Conservation (phyloP, 2,113 vertebrate species). For the Misgurnus mizolepis region DNA sequence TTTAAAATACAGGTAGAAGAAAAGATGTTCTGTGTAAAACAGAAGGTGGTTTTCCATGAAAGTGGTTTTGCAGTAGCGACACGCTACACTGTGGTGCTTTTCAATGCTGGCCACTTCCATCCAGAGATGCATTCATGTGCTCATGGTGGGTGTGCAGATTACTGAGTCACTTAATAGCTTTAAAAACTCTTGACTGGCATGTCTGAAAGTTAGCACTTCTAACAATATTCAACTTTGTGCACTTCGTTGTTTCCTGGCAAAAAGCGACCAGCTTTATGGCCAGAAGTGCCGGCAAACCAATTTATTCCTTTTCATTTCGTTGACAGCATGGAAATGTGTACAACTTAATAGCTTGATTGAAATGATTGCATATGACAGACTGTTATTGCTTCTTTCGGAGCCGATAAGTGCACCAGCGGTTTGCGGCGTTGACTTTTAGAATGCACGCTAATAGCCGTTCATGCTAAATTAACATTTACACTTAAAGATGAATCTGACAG, state of each 20-base stretch:
- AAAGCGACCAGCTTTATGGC: not conserved
- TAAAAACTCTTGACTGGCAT: conserved; percentile 25
- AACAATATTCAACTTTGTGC: conserved; percentile 30
- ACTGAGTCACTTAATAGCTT: conserved; percentile 28
- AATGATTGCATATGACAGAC: conserved; percentile 43
- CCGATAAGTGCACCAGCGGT: conserved; percentile 27
- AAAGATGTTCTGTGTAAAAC: no score
- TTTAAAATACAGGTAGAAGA: not conserved
- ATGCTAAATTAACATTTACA: conserved; percentile 36
- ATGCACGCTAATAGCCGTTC: conserved; percentile 26
- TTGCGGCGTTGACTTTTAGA: not conserved
- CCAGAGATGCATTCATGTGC: conserved; percentile 8
- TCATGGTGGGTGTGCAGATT: not conserved
- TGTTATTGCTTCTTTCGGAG: conserved; percentile 39
- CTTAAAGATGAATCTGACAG: conserved; percentile 35
- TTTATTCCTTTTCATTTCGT: not conserved
- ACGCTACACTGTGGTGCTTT: conserved; percentile 22
- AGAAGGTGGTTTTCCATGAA: not conserved
- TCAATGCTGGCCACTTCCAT: not conserved
- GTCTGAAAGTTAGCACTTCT: conserved; percentile 46
- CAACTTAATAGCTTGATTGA: conserved; percentile 28
- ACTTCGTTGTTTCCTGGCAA: conserved; percentile 24
- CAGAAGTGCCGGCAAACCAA: conserved; percentile 14
- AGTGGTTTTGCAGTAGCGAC: not conserved
- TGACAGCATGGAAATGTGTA: conserved; percentile 24